Percentiles rank a stretch among this genome's conserved stretches.
Conservation (phyloP, 2,888 invertebrate species). For the Stenolophus ochropezus region DNA sequence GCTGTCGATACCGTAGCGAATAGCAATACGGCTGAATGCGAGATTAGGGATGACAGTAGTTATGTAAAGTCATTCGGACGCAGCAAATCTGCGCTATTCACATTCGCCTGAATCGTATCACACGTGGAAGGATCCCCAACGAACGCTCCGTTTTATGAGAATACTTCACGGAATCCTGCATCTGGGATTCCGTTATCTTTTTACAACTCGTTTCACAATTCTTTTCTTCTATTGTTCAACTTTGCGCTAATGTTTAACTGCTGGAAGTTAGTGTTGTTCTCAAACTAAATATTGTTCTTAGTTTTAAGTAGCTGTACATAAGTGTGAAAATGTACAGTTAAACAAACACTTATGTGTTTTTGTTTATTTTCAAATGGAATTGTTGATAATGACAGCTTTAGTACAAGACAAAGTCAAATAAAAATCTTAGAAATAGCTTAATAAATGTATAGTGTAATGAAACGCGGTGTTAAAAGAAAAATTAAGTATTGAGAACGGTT, state of each 20-base stretch:
- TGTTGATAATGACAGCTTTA: too few species aligned
- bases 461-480: too few species aligned
- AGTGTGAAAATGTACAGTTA: not conserved
- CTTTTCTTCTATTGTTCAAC: not conserved
- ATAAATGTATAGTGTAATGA: too few species aligned
- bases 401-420: too few species aligned
- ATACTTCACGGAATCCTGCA: not conserved
- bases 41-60: not conserved
- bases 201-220: not conserved
- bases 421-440: too few species aligned
- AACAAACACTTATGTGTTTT: not conserved
- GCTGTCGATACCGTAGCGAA: not conserved
- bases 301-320: not conserved
- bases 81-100: not conserved
- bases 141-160: conserved; percentile 3
- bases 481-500: too few species aligned
- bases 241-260: not conserved
- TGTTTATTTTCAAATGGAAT: too few species aligned
- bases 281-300: too few species aligned
- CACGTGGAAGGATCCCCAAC: not conserved
- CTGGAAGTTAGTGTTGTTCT: not conserved
- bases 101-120: not conserved
- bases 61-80: not conserved
- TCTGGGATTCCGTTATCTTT: not conserved
- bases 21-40: not conserved